Base-by-base conservation (phyloP, 1,140 invertebrate species). In the Conopomorpha cramerella region DNA sequence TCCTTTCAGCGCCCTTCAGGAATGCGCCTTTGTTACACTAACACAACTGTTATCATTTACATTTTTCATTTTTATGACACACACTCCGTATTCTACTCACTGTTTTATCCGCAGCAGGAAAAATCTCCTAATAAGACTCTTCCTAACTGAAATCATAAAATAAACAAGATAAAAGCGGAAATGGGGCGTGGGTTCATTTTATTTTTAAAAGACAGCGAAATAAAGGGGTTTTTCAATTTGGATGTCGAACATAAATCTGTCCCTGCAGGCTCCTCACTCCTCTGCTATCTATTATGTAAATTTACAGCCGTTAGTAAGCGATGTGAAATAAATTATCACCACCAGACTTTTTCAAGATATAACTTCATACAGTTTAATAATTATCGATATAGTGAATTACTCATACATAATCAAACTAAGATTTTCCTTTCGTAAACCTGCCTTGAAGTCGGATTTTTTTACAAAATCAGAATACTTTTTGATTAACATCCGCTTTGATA, bases 261-360 rank as follows among this genome's bases (percentile, higher is more conserved):
- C 49, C 48, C 45, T 3, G 27, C 33, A 48, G 50, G 55, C 49
- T 57, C 55, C 48, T 53, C 58, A 49, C 25, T 35, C 38, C 43
- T 19, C 27, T 19, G 36, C 41, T 41, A 60, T 56, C 43, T 56
- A 56, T 59, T 59, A 57, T 59, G 59, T 54, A 55, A 46, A 50
- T 42, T 42, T 55, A 57, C 53, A 48, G 48, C 33, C 40, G 31
- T 41, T 16, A 34, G 29, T 16, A 36, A 13, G 10, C 10, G 3
- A 13, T n/a, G n/a, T 3, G 29, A 30, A n/a, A 12, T 2, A 13
- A n/a, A 13, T 3, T 3, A 4, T 8, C n/a, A n/a, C n/a, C n/a
- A n/a, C n/a, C n/a, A n/a, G n/a, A n/a, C n/a, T n/a, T n/a, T n/a
- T n/a, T n/a, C n/a, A n/a, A n/a, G n/a, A n/a, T n/a, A n/a, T n/a